These are phyloP conservation scores for Oreocharis arfaki DNA, from an alignment of 2,113 vertebrate species.

Conservation along the genomic window DNA sequence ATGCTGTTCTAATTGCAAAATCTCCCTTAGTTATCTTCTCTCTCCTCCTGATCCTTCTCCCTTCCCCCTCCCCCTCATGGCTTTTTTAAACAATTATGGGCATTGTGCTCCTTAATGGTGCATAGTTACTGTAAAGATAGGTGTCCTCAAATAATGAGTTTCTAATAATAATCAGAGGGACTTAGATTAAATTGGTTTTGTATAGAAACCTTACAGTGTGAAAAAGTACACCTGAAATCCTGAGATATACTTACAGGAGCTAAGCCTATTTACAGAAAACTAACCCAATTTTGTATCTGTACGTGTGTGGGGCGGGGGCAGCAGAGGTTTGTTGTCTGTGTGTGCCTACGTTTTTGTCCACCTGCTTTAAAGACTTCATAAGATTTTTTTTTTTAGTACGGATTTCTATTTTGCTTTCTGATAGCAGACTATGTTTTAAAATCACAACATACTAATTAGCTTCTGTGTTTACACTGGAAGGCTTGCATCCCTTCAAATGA, in stretches of 20 bases:
- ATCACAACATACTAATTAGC: neutral
- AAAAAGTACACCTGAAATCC: constrained; percentile 21
- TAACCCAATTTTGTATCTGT: constrained; percentile 25
- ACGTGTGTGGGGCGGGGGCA: neutral
- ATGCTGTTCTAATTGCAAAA: constrained; percentile 22
- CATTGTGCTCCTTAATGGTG: constrained; percentile 42
- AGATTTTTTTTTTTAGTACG: neutral
- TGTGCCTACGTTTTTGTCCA: neutral
- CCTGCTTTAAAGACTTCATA: neutral
- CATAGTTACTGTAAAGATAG: constrained; percentile 51
- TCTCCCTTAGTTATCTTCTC: constrained; percentile 16
- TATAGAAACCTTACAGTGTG: constrained; percentile 3
- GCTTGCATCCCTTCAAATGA: neutral
- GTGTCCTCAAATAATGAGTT: constrained; percentile 52
- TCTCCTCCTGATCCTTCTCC: constrained; percentile 9
- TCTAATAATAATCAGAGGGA: constrained; percentile 54
- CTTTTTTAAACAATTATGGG: constrained; percentile 43
- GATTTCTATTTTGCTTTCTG: neutral
- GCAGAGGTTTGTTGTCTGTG: neutral
- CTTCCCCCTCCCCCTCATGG: neutral
- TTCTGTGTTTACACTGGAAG: constrained; percentile 5
- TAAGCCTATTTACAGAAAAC: constrained; percentile 34
- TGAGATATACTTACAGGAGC: constrained; percentile 35
- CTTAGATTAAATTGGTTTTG: constrained; percentile 35
- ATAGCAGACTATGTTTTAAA: constrained; percentile 12